Base-by-base conservation (phyloP, 2,888 invertebrate species). In the Drosophila nigritarsus region DNA sequence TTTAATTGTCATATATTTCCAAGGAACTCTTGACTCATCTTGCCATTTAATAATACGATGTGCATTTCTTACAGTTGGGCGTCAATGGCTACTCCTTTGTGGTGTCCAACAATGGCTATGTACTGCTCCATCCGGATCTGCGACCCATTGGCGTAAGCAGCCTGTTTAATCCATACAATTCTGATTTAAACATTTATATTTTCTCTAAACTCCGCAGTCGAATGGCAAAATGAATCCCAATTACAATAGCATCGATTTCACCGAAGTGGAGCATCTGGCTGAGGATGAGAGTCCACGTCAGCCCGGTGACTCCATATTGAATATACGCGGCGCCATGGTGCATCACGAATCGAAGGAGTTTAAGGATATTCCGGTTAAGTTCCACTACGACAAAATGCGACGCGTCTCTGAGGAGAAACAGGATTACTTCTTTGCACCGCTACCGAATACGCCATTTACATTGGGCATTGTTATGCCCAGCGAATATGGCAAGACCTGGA, bases 81-180 rank as follows among this genome's bases (percentile, higher is more conserved):
- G 98, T 98, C 0, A 98, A 98, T 92, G 99, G 98, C 0, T 99
- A 99, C 93, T 97, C 98, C 1, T 99, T 99, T 93, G 97, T 99
- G 83, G 96, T 99, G 27, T 99, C 98, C 87, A 99, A 99, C 92
- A 99, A 99, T 93, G 99, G 99, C 2, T 99, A 98, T 92, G 95
- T 99, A 49, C 94, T 99, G 64, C 95, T 98, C 83, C 99, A 99
- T 95, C 99, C 99, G 0, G 97, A 99, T 91, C 95, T 98, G 74
- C 95, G 97, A 78, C 98, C 99, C 15, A 85, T 92, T 18, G 95
- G 96, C 90, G 97, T 98, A 93, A 95, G 96, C 93, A 69, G 11
- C 2, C 34, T 27, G 1, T 0, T 8, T 15, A 30, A 7, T 49
- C 11, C 4, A 18, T 4, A 9, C 4, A 1, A n/a, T 13, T 42